These are phyloP conservation scores for Cyprinodon tularosa DNA, from an alignment of 2,113 vertebrate species.

Conservation along the genomic window DNA sequence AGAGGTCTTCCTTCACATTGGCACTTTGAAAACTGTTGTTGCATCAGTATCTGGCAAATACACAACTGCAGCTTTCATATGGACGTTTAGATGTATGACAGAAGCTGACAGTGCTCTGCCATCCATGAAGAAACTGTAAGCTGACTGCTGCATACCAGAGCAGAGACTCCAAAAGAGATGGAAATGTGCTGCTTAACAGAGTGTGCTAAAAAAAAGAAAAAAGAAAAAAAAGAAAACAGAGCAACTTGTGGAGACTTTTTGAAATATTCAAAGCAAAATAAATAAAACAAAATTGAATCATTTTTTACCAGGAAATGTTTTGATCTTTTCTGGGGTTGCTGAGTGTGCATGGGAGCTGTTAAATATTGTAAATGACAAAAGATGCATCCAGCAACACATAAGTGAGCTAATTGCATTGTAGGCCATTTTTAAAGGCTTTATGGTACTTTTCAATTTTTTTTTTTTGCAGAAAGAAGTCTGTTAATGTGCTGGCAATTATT, in stretches of 20 bases:
- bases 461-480: not conserved
- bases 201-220: not conserved
- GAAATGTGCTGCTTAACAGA: conserved; percentile 29
- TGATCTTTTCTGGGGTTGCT: not conserved
- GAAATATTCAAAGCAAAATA: conserved; percentile 12
- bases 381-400: not conserved
- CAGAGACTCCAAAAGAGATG: conserved; percentile 14
- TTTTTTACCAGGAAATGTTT: not conserved
- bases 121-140: conserved; percentile 51
- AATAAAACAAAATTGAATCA: not conserved
- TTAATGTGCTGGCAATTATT: not conserved
- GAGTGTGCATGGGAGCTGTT: not conserved
- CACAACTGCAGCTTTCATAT: conserved; percentile 47
- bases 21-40: conserved; percentile 8
- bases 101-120: conserved; percentile 57
- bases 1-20: not conserved
- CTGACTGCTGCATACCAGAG: conserved; percentile 21
- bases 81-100: conserved; percentile 52
- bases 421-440: not conserved
- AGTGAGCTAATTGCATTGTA: not conserved
- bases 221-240: conserved; percentile 16
- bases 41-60: conserved; percentile 48
- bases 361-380: not conserved
- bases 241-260: not conserved
- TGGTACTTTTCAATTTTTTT: not conserved